These are phyloP conservation scores for Sphaerophoria taeniata DNA, from an alignment of 2,888 invertebrate species.

Conservation along the genomic window DNA sequence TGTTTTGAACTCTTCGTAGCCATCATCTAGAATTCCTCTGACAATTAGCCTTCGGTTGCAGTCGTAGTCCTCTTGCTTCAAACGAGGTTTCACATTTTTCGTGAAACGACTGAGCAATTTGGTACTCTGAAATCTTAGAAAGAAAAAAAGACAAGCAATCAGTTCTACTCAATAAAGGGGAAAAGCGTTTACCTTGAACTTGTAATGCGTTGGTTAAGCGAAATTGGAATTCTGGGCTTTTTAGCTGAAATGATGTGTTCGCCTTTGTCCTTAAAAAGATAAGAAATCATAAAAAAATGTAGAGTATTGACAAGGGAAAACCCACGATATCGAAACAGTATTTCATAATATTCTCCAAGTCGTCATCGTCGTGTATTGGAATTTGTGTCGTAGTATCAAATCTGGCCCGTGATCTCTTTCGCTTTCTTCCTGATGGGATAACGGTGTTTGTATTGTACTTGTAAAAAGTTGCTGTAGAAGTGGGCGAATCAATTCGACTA, in stretches of 20 bases:
- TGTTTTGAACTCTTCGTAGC: slow-evolving; percentile 13
- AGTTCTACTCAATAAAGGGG: no score
- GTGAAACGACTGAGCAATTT: slow-evolving; percentile 47
- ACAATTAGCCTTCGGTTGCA: slow-evolving; percentile 42
- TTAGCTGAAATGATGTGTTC: background rate
- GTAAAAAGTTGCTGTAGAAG: background rate
- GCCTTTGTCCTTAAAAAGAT: background rate
- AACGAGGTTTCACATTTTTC: slow-evolving; percentile 32
- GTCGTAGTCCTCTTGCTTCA: slow-evolving; percentile 27
- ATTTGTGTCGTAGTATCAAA: background rate
- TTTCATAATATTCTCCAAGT: slow-evolving; percentile 2
- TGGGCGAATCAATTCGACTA: slow-evolving; percentile 7
- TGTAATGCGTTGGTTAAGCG: background rate
- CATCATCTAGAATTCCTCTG: slow-evolving; percentile 41
- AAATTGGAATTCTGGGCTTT: background rate
- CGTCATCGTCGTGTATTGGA: background rate
- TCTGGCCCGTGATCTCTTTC: background rate
- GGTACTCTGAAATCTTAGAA: slow-evolving; percentile 42
- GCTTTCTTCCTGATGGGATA: background rate
- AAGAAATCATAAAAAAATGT: background rate
- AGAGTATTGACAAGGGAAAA: background rate
- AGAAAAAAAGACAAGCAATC: no score
- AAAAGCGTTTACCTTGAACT: slow-evolving; percentile 1
- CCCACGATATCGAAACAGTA: slow-evolving; percentile 5
- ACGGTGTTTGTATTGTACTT: background rate